Conservation (phyloP, 2,888 invertebrate genomes). For the Agelastica alni region DNA sequence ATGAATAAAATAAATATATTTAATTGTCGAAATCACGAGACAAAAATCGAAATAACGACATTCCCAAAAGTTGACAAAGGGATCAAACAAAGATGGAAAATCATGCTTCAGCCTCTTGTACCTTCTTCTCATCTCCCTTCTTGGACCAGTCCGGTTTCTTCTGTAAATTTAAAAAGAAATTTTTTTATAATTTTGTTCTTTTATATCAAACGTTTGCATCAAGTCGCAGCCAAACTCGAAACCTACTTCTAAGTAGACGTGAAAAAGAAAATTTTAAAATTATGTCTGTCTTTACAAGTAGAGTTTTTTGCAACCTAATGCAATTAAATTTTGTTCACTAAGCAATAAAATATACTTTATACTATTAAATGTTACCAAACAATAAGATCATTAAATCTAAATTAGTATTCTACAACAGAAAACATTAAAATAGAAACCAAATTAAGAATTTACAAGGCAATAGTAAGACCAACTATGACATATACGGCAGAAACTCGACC, state of each 20-base stretch:
- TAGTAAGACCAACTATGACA: too few species aligned
- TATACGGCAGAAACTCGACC: too few species aligned
- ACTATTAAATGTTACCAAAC: too few species aligned
- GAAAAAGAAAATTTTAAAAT: not conserved
- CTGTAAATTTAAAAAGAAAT: constrained; percentile 62
- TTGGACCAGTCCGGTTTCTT: constrained; percentile 96
- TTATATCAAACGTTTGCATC: not conserved
- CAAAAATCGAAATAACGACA: constrained; percentile 15
- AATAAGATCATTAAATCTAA: too few species aligned
- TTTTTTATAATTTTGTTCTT: too few species aligned
- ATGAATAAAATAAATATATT: constrained; percentile 39
- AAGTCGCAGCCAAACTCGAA: not conserved
- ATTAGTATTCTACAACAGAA: too few species aligned
- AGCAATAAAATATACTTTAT: constrained; percentile 3
- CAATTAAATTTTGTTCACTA: not conserved
- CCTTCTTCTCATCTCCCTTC: constrained; percentile 83
- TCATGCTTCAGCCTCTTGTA: constrained; percentile 89
- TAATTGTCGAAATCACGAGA: constrained; percentile 20
- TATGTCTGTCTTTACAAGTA: too few species aligned
- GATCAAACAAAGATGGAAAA: constrained; percentile 20
- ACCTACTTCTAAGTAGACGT: not conserved
- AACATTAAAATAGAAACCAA: too few species aligned
- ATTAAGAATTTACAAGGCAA: too few species aligned
- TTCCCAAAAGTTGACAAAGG: constrained; percentile 13
- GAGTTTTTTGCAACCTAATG: not conserved